Percentiles rank a stretch among this genome's conserved stretches.
Evolutionary conservation across 2,113 vertebrate genomes (phyloP).

Genomic region (Aegithalos caudatus): DNA sequence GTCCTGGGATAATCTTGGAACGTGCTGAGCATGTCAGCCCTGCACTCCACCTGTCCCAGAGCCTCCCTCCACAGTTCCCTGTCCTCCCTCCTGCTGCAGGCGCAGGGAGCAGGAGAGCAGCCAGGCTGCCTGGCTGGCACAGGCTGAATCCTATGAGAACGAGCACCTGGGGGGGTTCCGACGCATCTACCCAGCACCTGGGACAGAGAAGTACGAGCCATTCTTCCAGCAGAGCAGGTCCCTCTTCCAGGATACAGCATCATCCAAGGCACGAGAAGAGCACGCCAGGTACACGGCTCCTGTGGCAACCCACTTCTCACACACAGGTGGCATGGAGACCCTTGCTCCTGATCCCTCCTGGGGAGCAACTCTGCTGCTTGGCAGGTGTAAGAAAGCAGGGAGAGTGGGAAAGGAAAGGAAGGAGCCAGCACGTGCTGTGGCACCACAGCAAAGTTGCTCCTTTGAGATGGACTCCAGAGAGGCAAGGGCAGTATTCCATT

Average conservation of each 20-base stretch:
- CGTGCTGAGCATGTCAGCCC: background rate
- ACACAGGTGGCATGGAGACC: background rate
- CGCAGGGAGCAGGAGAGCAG: constrained; percentile 53
- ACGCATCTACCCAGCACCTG: constrained; percentile 62
- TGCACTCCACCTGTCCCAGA: background rate
- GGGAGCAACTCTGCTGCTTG: background rate
- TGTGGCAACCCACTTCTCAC: rapidly evolving
- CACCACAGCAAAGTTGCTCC: background rate
- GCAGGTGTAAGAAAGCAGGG: background rate
- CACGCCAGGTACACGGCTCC: constrained; percentile 62
- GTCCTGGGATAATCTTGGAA: background rate
- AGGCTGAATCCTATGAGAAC: constrained; percentile 67
- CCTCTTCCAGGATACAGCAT: constrained; percentile 73
- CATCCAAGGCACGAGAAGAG: constrained; percentile 76
- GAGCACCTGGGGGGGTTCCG: constrained; percentile 69
- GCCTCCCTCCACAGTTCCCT: background rate
- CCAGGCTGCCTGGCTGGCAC: constrained; percentile 64
- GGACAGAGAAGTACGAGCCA: constrained; percentile 55
- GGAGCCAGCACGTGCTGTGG: rapidly evolving
- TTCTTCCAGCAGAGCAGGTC: constrained; percentile 75
- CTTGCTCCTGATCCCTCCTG: background rate
- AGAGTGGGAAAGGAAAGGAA: background rate
- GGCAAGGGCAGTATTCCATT: background rate
- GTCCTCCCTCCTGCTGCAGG: background rate
- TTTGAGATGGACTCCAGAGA: background rate